Percentiles rank a stretch among this genome's conserved stretches.
Conservation (phyloP, 1,140 invertebrate genomes). For the Atta texana region DNA sequence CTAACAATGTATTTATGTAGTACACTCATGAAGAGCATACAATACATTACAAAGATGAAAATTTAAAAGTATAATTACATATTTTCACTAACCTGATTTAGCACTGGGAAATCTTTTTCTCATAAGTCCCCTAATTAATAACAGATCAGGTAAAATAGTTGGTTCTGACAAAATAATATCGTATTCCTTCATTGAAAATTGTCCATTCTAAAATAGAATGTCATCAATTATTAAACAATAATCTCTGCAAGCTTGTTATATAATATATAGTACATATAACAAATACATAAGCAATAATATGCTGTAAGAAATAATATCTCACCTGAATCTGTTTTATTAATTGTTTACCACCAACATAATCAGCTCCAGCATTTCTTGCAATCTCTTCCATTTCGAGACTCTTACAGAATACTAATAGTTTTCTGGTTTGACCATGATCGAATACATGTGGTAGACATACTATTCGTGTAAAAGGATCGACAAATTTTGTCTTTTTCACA, state of each 20-base stretch:
- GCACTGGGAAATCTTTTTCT: constrained; percentile 91
- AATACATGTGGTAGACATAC: constrained; percentile 89
- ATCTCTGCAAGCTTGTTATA: background rate
- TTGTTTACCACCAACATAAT: constrained; percentile 89
- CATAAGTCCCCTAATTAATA: constrained; percentile 91
- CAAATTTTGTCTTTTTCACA: constrained; percentile 87
- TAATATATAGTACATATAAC: background rate
- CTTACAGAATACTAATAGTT: constrained; percentile 91
- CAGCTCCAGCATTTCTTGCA: constrained; percentile 90
- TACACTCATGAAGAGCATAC: background rate
- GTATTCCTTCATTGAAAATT: constrained; percentile 90
- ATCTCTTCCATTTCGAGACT: constrained; percentile 86
- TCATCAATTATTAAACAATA: background rate
- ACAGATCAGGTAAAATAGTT: constrained; percentile 91
- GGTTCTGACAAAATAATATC: constrained; percentile 92
- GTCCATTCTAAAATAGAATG: constrained; percentile 87
- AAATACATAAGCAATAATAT: background rate
- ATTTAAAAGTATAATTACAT: background rate
- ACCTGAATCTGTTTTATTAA: constrained; percentile 91
- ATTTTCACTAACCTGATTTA: constrained; percentile 85
- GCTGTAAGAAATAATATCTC: constrained; percentile 53
- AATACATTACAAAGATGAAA: constrained; percentile 14
- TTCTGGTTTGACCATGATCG: constrained; percentile 88
- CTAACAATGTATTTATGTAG: background rate
- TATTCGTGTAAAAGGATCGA: constrained; percentile 89